These are phyloP conservation scores for Acanthurus tractus DNA, from an alignment of 2,797 vertebrate genomes.

Conservation along the genomic window DNA sequence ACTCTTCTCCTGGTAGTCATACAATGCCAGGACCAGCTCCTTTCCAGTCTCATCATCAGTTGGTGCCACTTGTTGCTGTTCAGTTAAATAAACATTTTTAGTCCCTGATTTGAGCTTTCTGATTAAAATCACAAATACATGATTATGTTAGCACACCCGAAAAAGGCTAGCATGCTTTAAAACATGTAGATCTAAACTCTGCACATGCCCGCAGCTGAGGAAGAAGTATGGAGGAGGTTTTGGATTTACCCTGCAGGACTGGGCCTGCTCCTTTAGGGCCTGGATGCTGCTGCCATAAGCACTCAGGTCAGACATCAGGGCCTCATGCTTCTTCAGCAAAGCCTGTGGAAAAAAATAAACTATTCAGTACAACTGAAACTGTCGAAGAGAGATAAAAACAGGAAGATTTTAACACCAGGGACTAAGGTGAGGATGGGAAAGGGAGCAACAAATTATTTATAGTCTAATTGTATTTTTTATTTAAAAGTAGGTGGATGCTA, in stretches of 20 bases:
- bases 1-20: constrained; percentile 99
- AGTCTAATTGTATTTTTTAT: no score
- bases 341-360: constrained; percentile 85
- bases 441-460: not conserved
- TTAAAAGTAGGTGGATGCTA: not conserved
- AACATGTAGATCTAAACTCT: not conserved
- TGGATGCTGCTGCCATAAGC: constrained; percentile 99
- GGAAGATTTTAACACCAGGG: not conserved
- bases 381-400: not conserved
- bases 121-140: not conserved
- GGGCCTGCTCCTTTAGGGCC: constrained; percentile 93
- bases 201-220: not conserved
- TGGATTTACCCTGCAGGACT: constrained; percentile 93
- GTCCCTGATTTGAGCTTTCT: not conserved
- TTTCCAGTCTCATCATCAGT: constrained; percentile 98
- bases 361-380: constrained; percentile 14
- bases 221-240: not conserved
- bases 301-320: constrained; percentile 96
- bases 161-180: not conserved
- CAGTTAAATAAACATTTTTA: constrained; percentile 3
- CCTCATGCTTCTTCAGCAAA: constrained; percentile 98
- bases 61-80: constrained; percentile 99
- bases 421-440: not conserved
- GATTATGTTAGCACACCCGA: not conserved
- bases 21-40: constrained; percentile 96